Conservation (phyloP, 2,113 vertebrate genomes). For the Narcine bancroftii region DNA sequence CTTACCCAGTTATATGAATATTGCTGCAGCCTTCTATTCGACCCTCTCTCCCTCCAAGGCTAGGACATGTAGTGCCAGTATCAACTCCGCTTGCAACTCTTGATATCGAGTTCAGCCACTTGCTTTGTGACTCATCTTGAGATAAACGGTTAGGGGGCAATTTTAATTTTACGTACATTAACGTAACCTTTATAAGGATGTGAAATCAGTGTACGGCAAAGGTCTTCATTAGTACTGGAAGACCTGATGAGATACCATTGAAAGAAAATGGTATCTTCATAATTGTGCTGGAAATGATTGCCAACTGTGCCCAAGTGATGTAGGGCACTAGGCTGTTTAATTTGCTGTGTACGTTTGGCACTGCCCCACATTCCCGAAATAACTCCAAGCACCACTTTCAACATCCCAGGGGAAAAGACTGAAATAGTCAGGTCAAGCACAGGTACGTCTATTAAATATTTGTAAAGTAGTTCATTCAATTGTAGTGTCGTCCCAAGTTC, state of each 20-base stretch:
- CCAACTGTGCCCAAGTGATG: not conserved
- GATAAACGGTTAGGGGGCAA: not conserved
- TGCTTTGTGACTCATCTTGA: not conserved
- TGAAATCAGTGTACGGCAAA: not conserved
- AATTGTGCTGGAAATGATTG: not conserved
- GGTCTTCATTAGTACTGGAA: not conserved
- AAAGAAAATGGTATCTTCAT: not conserved
- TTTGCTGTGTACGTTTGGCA: not conserved
- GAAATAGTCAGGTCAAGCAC: not conserved
- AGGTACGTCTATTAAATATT: not conserved
- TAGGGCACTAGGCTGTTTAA: slow-evolving; percentile 20
- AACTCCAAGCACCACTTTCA: not conserved
- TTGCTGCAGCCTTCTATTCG: no score
- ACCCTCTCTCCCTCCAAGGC: not conserved
- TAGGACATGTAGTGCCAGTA: not conserved
- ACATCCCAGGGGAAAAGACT: not conserved
- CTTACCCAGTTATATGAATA: no score
- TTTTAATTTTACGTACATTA: not conserved
- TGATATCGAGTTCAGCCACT: not conserved
- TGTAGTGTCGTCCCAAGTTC: not conserved
- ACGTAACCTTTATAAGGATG: not conserved
- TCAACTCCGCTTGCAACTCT: not conserved
- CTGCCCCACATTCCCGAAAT: slow-evolving; percentile 17
- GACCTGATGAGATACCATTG: not conserved
- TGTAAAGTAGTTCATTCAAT: slow-evolving; percentile 22